Base-by-base conservation (phyloP, 2,113 vertebrate genomes). In the Phasianus colchicus region DNA sequence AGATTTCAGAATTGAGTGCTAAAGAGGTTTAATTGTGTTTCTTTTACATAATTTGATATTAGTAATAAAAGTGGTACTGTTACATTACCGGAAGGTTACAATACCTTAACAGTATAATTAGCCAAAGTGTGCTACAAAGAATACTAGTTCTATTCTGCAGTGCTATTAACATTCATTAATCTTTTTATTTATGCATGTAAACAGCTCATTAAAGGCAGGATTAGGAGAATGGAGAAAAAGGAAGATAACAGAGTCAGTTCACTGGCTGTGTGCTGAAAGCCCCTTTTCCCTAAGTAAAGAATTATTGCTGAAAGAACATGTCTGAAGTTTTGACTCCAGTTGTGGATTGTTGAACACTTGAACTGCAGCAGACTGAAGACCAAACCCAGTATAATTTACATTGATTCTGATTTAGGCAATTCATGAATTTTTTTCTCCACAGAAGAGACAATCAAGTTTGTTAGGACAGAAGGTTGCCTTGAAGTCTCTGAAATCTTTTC, bases 321-420 rank as follows among this genome's bases (percentile, higher is more conserved):
- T 76, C 12, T 84, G 50, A 87, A 43, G 48, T 91, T 92, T 92
- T 92, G 52, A 38, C 82, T 88, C 15, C 17, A 77, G 63, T 63
- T 11, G 4, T 66, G 19, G 27, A 55, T 80, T 82, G 45, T 76
- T 94, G 92, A 58, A 63, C 15, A 36, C 36, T 52, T 84, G 71
- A 85, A 86, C 58, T 79, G 54, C 81, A 92, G n/a, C 70, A 94
- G 84, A 76, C 40, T 94, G 72, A 32, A 14, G 71, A 93, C 29
- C 64, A 88, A 80, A 84, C 61, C 0, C 45, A 69, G 27, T 87
- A 29, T 77, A 85, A 73, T 11, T 83, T 83, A 50, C 66, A 20
- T 67, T 36, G 87, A 13, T 42, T 83, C 21, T 3, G 14, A 30
- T 88, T 89, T 85, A 55, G 88, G 48, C 27, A 60, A 38, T 77